Evolutionary conservation across 2,113 vertebrate genomes (phyloP).

Genomic region (Struthio camelus): DNA sequence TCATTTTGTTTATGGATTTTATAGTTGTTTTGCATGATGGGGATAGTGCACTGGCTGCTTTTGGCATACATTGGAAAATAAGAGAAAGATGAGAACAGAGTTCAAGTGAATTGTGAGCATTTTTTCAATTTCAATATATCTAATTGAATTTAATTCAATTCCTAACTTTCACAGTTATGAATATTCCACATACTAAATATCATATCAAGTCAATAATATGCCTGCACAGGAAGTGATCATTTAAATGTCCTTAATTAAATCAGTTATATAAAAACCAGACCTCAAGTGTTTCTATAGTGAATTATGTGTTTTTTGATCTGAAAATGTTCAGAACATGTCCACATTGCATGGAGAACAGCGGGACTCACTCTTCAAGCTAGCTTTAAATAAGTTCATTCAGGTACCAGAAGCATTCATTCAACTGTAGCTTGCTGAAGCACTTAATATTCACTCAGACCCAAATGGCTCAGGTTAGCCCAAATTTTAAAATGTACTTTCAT

Average conservation of each 20-base stretch:
- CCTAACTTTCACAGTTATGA: neutral
- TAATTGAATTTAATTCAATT: neutral
- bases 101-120: neutral
- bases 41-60: neutral
- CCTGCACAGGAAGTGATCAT: neutral
- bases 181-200: neutral
- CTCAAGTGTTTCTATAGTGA: neutral
- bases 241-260: neutral
- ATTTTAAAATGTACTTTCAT: neutral
- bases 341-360: neutral
- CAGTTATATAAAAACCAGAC: neutral
- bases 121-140: neutral
- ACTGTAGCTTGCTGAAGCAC: neutral
- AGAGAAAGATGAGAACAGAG: neutral
- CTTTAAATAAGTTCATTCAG: neutral
- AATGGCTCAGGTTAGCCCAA: neutral
- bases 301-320: neutral
- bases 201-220: neutral
- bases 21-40: neutral
- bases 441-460: neutral
- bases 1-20: neutral
- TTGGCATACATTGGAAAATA: neutral
- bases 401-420: neutral
- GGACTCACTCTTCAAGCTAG: neutral
- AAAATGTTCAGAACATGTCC: neutral